These are phyloP conservation scores for Parapristionchus giblindavisi DNA, from an alignment of 2,888 invertebrate species.

Conservation along the genomic window DNA sequence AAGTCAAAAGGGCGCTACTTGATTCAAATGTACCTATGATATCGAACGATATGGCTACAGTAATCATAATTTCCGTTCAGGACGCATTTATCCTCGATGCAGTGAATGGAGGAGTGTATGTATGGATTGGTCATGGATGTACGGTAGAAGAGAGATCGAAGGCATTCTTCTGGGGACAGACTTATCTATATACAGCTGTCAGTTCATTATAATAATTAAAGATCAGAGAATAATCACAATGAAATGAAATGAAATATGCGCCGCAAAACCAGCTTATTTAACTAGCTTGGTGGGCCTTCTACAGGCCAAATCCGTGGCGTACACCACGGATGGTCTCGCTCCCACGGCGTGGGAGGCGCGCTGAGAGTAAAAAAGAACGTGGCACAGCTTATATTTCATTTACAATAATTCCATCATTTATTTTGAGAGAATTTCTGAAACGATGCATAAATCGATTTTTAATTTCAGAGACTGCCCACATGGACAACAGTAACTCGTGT, in stretches of 20 bases:
- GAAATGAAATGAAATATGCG: too few relatives aligned
- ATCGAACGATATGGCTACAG: not conserved
- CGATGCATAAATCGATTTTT: conserved; percentile 28
- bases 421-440: too few relatives aligned
- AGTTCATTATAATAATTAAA: not conserved
- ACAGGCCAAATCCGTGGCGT: too few relatives aligned
- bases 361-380: too few relatives aligned
- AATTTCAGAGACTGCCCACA: conserved; percentile 67
- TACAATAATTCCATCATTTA: not conserved
- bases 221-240: conserved; percentile 69
- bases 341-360: too few relatives aligned
- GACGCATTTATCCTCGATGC: conserved; percentile 72
- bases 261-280: too few relatives aligned
- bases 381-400: too few relatives aligned
- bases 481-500: conserved; percentile 74
- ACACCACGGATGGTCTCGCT: too few relatives aligned
- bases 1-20: conserved; percentile 79
- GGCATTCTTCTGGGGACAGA: conserved; percentile 60
- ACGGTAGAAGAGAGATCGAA: conserved; percentile 69
- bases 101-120: conserved; percentile 70
- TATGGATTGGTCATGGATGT: conserved; percentile 71
- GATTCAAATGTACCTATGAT: conserved; percentile 76
- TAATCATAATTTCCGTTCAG: conserved; percentile 51
- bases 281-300: too few relatives aligned
- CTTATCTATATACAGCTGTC: conserved; percentile 52